A percentile compares a stretch with the other conserved stretches of the same genome.
Conservation (phyloP, 64 coral and sea anemone genomes). For the Montipora capricornis region DNA sequence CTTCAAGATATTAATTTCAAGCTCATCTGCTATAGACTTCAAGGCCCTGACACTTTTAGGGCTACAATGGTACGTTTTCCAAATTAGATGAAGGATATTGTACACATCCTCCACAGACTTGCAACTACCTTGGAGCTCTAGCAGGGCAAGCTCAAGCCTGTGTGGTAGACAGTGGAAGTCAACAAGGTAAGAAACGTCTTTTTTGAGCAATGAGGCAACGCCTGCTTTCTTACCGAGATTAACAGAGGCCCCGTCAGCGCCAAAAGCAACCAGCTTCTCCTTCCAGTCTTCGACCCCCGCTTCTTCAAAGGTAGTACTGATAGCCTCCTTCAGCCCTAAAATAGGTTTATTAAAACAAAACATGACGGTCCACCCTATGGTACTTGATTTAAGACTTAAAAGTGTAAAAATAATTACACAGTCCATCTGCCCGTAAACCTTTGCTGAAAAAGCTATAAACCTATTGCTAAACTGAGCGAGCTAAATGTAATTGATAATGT, state of each 20-base stretch:
- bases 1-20: not conserved
- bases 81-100: too few relatives aligned
- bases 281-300: not conserved
- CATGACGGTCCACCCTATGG: not conserved
- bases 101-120: not conserved
- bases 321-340: slow-evolving; percentile 22
- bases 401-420: not conserved
- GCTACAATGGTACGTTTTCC: too few relatives aligned
- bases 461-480: not conserved
- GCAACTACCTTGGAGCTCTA: not conserved
- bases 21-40: not conserved
- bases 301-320: slow-evolving; percentile 6
- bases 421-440: not conserved
- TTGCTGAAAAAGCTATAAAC: not conserved
- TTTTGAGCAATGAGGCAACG: too few relatives aligned
- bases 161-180: not conserved
- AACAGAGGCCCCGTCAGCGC: too few relatives aligned
- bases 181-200: too few relatives aligned
- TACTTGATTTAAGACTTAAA: slow-evolving; percentile 13
- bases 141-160: not conserved
- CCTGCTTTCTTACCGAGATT: too few relatives aligned
- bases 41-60: too few relatives aligned
- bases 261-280: too few relatives aligned
- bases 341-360: slow-evolving; percentile 6
- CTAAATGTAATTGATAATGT: not conserved